Conservation (phyloP, 2,113 vertebrate species). For the Lanius ludovicianus region DNA sequence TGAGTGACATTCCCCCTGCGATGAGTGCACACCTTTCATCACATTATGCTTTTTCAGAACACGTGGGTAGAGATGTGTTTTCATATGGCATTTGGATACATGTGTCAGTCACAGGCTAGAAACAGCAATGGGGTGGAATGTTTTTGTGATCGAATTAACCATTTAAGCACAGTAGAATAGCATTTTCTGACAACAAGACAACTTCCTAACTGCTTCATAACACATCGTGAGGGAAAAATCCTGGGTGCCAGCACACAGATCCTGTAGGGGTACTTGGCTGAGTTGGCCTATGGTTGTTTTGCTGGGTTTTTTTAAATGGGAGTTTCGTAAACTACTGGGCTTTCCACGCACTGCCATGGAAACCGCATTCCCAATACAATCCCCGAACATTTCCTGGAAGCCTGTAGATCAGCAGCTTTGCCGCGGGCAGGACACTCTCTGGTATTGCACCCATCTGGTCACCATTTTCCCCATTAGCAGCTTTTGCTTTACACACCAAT, state of each 20-base stretch:
- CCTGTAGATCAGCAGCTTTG: not conserved
- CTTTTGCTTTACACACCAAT: not conserved
- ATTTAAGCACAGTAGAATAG: not conserved
- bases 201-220: not conserved
- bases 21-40: not conserved
- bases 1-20: not conserved
- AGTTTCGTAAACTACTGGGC: not conserved
- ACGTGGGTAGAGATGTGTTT: not conserved
- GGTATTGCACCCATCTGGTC: not conserved
- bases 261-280: fast-evolving
- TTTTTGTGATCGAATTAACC: not conserved
- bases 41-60: not conserved
- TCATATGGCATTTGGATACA: not conserved
- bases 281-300: no score
- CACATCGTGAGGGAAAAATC: fast-evolving
- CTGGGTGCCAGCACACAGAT: not conserved
- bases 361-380: not conserved
- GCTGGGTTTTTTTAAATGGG: no score
- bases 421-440: not conserved
- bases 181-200: not conserved
- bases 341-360: not conserved
- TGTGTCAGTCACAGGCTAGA: not conserved
- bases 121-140: not conserved
- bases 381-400: not conserved
- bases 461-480: not conserved